phyloP scores from a whole-genome alignment of 1,140 invertebrate genomes.

The Drosophila elegans region DNA sequence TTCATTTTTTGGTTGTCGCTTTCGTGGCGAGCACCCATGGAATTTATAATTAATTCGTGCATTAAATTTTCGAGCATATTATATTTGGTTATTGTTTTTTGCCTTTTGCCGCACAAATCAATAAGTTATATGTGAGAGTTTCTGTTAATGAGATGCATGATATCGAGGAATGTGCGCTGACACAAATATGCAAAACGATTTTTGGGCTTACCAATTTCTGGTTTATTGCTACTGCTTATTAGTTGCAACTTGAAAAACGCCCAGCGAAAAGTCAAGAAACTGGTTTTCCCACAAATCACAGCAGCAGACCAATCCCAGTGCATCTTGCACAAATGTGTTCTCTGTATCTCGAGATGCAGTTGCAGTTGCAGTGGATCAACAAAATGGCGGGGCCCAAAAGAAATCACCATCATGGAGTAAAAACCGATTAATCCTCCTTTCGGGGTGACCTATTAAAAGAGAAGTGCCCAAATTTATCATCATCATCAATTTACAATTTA shows the following conservation, averaged over 20 bases:
- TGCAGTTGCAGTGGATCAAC: conserved; percentile 10
- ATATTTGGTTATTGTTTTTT: conserved; percentile 4
- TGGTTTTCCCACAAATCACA: conserved; percentile 41
- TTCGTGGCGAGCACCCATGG: conserved; percentile 71
- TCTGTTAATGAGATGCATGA: conserved; percentile 50
- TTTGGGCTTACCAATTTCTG: conserved; percentile 13
- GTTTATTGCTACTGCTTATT: not conserved
- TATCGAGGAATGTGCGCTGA: conserved; percentile 18
- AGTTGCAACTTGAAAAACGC: not conserved
- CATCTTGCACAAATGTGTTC: not conserved
- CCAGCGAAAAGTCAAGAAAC: conserved; percentile 17
- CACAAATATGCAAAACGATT: conserved; percentile 17
- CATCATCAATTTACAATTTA: not conserved
- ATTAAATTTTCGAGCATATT: conserved; percentile 53
- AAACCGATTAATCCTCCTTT: not conserved
- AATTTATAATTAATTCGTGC: conserved; percentile 81
- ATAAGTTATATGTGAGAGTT: conserved; percentile 54
- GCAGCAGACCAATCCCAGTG: conserved; percentile 39
- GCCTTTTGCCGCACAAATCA: conserved; percentile 39
- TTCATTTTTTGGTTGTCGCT: conserved; percentile 40
- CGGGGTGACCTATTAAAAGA: conserved; percentile 11
- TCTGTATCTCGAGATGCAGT: conserved; percentile 14
- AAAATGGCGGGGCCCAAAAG: conserved; percentile 23
- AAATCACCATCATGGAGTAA: not conserved
- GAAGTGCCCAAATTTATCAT: not conserved